Evolutionary conservation across 2,888 invertebrate species (phyloP).

Genomic region (Neocrepidodera transversa): DNA sequence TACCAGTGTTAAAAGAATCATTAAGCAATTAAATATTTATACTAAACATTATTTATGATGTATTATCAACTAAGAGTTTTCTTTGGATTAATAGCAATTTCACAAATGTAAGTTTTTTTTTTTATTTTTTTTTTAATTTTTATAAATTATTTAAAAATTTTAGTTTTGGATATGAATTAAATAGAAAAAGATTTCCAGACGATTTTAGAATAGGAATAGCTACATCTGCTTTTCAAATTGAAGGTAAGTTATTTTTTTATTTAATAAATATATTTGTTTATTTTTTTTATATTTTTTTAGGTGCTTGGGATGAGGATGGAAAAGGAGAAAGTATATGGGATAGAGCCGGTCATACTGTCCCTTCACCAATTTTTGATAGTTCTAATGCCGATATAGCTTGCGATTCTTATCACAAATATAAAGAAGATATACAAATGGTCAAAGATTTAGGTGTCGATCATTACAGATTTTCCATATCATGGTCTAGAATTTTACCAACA

Average conservation of each 20-base stretch:
- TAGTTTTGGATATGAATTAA: constrained; percentile 15
- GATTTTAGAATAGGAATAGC: constrained; percentile 35
- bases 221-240: constrained; percentile 37
- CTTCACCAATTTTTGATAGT: constrained; percentile 64
- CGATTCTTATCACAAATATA: constrained; percentile 72
- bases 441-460: constrained; percentile 69
- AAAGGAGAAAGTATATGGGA: constrained; percentile 46
- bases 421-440: constrained; percentile 68
- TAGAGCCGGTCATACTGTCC: constrained; percentile 56
- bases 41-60: no score
- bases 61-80: background rate
- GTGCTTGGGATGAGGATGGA: constrained; percentile 55
- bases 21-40: no score
- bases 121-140: background rate
- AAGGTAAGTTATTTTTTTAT: constrained; percentile 18
- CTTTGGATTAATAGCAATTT: background rate
- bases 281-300: constrained; percentile 32
- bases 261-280: background rate
- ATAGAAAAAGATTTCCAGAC: constrained; percentile 28
- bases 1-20: background rate
- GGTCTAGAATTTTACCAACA: constrained; percentile 77
- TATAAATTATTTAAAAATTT: background rate
- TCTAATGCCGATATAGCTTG: constrained; percentile 72
- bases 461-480: constrained; percentile 78
- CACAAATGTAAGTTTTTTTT: constrained; percentile 4